Percentiles rank a stretch among this genome's conserved stretches.
Evolutionary conservation across 2,888 invertebrate species (phyloP).

Genomic region (Eristalinus aeneus): DNA sequence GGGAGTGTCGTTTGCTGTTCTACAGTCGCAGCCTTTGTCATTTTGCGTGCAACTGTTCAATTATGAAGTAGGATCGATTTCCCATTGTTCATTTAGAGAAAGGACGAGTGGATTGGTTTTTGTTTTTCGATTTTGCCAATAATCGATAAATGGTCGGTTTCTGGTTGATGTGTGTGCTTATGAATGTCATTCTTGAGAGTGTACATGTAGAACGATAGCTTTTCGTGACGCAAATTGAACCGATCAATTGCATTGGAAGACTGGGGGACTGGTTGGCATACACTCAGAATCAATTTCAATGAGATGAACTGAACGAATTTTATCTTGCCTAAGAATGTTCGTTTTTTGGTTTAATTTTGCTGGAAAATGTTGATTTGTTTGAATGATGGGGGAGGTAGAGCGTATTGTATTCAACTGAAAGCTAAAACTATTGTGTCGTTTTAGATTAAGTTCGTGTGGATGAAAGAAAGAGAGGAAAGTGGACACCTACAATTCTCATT

Average conservation of each 20-base stretch:
- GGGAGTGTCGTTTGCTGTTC: neutral
- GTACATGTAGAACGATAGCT: neutral
- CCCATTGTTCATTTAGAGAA: neutral
- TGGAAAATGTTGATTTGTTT: neutral
- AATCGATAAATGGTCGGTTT: neutral
- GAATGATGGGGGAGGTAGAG: neutral
- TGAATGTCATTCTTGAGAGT: neutral
- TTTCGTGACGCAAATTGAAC: neutral
- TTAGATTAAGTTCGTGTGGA: too few relatives aligned
- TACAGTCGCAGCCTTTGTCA: neutral
- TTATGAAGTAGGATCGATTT: neutral
- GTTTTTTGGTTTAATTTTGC: neutral
- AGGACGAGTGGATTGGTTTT: neutral
- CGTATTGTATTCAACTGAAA: neutral
- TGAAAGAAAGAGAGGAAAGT: too few relatives aligned
- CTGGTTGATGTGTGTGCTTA: neutral
- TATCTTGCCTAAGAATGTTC: neutral
- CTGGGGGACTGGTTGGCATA: neutral
- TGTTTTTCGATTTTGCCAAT: neutral
- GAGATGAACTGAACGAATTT: neutral
- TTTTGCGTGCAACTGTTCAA: neutral
- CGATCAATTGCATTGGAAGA: neutral
- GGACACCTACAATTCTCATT: too few relatives aligned
- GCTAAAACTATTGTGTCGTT: too few relatives aligned
- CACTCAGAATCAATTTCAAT: neutral